A percentile compares a stretch with the other conserved stretches of the same genome.
phyloP scores from a whole-genome alignment of 2,888 invertebrate genomes.

The Stenolophus ochropezus region DNA sequence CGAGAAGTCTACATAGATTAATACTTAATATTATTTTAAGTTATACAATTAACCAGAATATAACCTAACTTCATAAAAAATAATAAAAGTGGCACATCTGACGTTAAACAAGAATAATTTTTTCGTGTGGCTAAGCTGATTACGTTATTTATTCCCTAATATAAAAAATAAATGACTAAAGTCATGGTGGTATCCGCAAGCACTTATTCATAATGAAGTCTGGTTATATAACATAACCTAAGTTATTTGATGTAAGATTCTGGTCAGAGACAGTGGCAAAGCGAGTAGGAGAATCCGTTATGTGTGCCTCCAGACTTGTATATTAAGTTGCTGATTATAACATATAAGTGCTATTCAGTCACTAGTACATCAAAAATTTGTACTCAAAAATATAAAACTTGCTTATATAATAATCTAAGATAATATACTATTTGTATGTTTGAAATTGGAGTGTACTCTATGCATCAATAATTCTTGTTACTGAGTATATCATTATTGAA shows the following conservation, averaged over 20 bases:
- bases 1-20: too few relatives aligned
- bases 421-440: too few relatives aligned
- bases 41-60: too few relatives aligned
- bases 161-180: not conserved
- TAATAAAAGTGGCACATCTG: too few relatives aligned
- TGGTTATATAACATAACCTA: not conserved
- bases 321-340: not conserved
- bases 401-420: too few relatives aligned
- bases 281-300: not conserved
- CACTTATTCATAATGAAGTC: not conserved
- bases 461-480: too few relatives aligned
- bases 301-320: not conserved
- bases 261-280: not conserved
- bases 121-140: not conserved
- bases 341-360: not conserved
- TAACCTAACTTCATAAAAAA: too few relatives aligned
- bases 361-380: not conserved
- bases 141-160: not conserved
- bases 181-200: not conserved
- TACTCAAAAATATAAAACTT: not conserved
- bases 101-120: too few relatives aligned
- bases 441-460: too few relatives aligned
- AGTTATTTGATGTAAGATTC: not conserved
- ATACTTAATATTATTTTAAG: too few relatives aligned
- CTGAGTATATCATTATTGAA: too few relatives aligned